Conservation (phyloP, 2,888 invertebrate species). For the Aspidiotus destructor region DNA sequence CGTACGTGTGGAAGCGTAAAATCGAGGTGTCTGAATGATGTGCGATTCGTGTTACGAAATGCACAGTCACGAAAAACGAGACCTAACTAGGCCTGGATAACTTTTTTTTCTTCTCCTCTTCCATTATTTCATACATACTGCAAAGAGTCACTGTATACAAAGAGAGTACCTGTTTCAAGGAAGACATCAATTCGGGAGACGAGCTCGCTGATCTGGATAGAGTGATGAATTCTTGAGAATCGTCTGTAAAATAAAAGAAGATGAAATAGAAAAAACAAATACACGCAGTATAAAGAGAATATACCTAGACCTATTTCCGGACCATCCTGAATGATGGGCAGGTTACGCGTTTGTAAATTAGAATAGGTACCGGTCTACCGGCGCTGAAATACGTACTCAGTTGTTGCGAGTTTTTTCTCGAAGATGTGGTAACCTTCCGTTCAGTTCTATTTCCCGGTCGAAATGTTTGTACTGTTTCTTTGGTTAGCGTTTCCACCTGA, state of each 20-base stretch:
- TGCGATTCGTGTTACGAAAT: constrained; percentile 2
- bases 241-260: constrained; percentile 11
- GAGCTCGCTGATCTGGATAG: constrained; percentile 35
- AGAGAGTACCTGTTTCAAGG: constrained; percentile 30
- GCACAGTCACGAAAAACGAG: not conserved
- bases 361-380: not conserved
- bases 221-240: constrained; percentile 29
- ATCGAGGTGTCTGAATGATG: not conserved
- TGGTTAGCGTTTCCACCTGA: constrained; percentile 54
- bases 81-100: not conserved
- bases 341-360: not conserved
- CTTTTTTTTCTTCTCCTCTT: not conserved
- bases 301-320: not conserved
- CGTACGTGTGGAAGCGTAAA: constrained; percentile 2
- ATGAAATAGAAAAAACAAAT: too few species aligned
- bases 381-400: constrained; percentile 6
- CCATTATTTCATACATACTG: not conserved
- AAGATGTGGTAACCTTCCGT: constrained; percentile 52
- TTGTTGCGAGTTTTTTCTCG: constrained; percentile 46
- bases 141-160: too few species aligned
- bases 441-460: constrained; percentile 51
- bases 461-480: constrained; percentile 57
- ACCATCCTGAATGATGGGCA: not conserved
- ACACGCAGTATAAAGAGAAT: too few species aligned
- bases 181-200: constrained; percentile 34